Percentiles rank a stretch among this genome's conserved stretches.
Conservation (phyloP, 2,888 invertebrate species). For the Macrosiphum euphorbiae region DNA sequence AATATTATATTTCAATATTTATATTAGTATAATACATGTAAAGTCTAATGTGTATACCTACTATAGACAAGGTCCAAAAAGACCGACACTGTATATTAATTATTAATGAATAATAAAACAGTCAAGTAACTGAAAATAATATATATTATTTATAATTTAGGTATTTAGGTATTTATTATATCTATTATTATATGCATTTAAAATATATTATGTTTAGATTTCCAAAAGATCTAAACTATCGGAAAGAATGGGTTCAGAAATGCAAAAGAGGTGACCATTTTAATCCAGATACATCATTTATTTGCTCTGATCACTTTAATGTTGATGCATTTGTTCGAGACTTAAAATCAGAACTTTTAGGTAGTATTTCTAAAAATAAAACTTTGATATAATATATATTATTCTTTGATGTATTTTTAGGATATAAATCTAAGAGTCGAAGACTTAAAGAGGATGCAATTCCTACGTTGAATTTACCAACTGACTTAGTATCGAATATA, state of each 20-base stretch:
- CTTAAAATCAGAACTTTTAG: neutral
- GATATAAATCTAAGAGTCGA: too few relatives aligned
- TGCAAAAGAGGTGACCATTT: neutral
- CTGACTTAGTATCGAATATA: too few relatives aligned
- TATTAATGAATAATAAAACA: neutral
- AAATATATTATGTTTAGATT: slow-evolving; percentile 8
- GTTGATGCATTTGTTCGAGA: neutral
- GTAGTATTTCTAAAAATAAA: neutral
- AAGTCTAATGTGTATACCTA: neutral
- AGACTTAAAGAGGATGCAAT: too few relatives aligned
- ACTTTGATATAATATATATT: neutral
- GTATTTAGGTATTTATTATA: too few relatives aligned
- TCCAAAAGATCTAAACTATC: neutral
- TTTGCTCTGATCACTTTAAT: neutral
- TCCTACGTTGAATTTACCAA: too few relatives aligned
- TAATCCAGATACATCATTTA: too few relatives aligned
- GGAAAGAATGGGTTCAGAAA: neutral
- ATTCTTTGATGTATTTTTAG: too few relatives aligned
- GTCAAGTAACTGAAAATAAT: slow-evolving; percentile 47
- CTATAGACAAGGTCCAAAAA: neutral
- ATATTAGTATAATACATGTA: neutral
- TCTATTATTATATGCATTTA: neutral
- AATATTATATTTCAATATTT: neutral
- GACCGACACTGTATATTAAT: neutral
- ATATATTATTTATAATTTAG: too few relatives aligned